Evolutionary conservation across 2,888 invertebrate species (phyloP), one percentile per base, ranked within the genome.

Genomic region (Drosophila mimetica): DNA sequence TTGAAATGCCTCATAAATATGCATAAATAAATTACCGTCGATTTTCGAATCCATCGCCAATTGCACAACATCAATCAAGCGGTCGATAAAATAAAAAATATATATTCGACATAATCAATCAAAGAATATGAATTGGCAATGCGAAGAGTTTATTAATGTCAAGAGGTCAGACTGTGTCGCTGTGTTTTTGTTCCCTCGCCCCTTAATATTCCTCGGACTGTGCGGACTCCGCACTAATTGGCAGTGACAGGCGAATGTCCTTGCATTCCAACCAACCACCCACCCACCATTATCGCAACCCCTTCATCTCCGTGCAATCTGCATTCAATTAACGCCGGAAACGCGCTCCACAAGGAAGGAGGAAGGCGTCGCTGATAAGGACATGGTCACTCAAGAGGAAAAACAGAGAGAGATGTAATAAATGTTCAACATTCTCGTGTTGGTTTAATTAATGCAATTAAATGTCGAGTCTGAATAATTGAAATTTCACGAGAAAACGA

Each of bases 401-500:
- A 8, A 36, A 36, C 48, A 34, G 36, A 30, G 51, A 46, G 46
- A 48, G 32, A 37, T 53, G 72, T 63, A 81, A 86, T 82, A 85
- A 84, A 82, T 80, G 84, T 86, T 74, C 69, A 86, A 67, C 79
- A 82, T 67, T 71, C 63, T 77, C 84, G 80, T 71, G 72, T 76
- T 85, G 87, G 63, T 78, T 82, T 87, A 87, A 82, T 82, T 82
- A 82, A 87, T 71, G 82, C 77, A 87, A 87, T 82, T 87, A 82
- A 87, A 75, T 67, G 82, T 63, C 71, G 48, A 55, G 71, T 57
- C 66, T 57, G 72, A 55, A 86, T 81, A 82, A 82, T 82, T 82
- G 77, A 76, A 87, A 86, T 76, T 59, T 71, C 58, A 53, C 75
- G 70, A 78, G 67, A 63, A 64, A 70, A 63, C 69, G 80, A 73